Conservation (phyloP, 2,888 invertebrate genomes). For the Ganaspis brasiliensis region DNA sequence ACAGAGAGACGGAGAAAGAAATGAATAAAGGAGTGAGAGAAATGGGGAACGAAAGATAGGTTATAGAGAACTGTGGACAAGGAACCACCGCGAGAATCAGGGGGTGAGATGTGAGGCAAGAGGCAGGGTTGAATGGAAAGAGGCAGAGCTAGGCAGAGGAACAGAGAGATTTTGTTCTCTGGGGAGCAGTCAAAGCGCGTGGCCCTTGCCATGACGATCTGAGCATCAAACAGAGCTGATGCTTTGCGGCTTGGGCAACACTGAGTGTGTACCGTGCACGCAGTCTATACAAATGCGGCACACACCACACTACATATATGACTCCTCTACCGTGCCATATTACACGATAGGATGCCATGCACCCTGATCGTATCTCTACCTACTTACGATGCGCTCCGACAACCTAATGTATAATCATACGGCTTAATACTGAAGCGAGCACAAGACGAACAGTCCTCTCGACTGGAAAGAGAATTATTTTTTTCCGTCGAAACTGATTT, state of each 20-base stretch:
- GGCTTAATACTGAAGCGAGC: conserved; percentile 61
- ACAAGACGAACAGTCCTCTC: not conserved
- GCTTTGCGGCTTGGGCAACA: conserved; percentile 69
- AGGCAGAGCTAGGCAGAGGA: conserved; percentile 56
- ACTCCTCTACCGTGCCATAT: conserved; percentile 45
- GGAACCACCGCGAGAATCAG: conserved; percentile 52
- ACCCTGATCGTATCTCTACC: conserved; percentile 65
- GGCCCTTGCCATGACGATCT: conserved; percentile 77
- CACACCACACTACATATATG: conserved; percentile 44
- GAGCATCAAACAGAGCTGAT: conserved; percentile 77
- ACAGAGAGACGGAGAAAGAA: conserved; percentile 52
- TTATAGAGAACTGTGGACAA: conserved; percentile 60
- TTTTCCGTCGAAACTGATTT: conserved; percentile 22
- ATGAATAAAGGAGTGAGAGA: conserved; percentile 46
- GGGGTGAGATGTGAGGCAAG: conserved; percentile 34
- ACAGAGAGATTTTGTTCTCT: conserved; percentile 79
- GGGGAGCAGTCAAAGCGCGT: conserved; percentile 80
- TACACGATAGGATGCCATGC: conserved; percentile 44
- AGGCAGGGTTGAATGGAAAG: conserved; percentile 53
- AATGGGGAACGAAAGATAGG: conserved; percentile 49
- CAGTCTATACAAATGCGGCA: conserved; percentile 52
- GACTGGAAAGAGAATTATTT: conserved; percentile 21
- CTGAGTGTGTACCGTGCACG: conserved; percentile 52
- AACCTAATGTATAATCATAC: conserved; percentile 73
- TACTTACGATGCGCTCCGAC: conserved; percentile 69